Conservation (phyloP, 2,888 invertebrate genomes). For the Apamea monoglypha region DNA sequence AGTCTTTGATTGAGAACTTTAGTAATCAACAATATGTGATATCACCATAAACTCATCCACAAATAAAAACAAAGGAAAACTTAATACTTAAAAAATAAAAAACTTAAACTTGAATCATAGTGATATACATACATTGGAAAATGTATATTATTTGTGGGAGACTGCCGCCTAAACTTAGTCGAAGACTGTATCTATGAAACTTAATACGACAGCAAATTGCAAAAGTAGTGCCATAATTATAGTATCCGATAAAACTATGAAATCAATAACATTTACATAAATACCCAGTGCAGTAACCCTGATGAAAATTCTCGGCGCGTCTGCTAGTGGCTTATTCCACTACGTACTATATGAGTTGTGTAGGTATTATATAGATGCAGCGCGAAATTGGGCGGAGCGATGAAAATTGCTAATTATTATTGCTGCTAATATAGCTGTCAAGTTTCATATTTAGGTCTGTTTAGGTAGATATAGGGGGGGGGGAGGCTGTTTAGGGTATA, state of each 20-base stretch:
- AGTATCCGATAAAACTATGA: neutral
- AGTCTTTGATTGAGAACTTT: too few relatives aligned
- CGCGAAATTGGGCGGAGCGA: constrained; percentile 49
- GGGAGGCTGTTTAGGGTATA: too few relatives aligned
- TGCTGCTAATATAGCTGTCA: constrained; percentile 21
- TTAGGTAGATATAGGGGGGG: too few relatives aligned
- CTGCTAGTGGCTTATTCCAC: constrained; percentile 52
- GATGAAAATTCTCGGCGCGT: constrained; percentile 38
- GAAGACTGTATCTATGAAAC: neutral
- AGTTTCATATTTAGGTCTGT: constrained; percentile 11
- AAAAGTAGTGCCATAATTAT: neutral
- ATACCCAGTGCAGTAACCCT: constrained; percentile 37
- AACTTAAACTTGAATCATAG: neutral
- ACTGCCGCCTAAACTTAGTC: neutral
- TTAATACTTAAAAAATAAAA: neutral
- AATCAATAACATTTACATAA: constrained; percentile 5
- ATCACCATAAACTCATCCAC: neutral
- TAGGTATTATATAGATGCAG: constrained; percentile 37
- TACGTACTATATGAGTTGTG: constrained; percentile 23
- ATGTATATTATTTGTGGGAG: neutral
- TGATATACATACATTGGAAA: too few relatives aligned
- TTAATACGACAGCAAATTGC: neutral
- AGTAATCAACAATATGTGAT: neutral
- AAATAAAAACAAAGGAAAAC: neutral
- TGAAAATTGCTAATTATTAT: constrained; percentile 60